Evolutionary conservation across 2,113 vertebrate genomes (phyloP).

Genomic region (Elephantulus edwardii): DNA sequence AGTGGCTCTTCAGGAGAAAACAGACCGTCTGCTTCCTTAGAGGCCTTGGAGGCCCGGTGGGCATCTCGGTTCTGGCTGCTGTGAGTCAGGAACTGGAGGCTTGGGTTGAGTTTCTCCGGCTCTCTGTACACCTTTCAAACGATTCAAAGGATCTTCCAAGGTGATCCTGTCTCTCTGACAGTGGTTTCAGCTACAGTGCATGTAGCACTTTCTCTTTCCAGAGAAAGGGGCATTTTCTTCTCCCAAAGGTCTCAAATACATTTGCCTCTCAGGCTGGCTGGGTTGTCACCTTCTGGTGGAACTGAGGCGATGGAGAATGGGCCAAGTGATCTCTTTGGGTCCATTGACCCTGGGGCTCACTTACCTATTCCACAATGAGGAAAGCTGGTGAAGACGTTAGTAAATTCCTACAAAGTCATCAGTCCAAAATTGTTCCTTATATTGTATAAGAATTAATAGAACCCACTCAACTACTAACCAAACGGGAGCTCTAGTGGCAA

Average conservation of each 20-base stretch:
- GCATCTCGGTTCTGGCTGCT: too few relatives aligned
- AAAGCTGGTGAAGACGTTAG: too few relatives aligned
- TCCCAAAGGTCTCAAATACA: background rate
- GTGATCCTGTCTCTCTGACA: background rate
- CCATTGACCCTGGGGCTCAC: background rate
- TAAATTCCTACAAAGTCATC: rapidly evolving
- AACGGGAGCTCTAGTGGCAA: too few relatives aligned
- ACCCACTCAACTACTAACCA: background rate
- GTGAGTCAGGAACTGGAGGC: too few relatives aligned
- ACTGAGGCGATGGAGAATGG: rapidly evolving
- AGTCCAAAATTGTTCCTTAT: too few relatives aligned
- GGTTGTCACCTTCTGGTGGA: background rate
- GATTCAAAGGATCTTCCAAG: background rate
- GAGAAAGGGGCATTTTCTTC: background rate
- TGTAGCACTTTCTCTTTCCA: too few relatives aligned
- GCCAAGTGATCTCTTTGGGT: background rate
- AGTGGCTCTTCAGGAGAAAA: too few relatives aligned
- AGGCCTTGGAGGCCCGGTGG: too few relatives aligned
- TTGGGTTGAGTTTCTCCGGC: too few relatives aligned
- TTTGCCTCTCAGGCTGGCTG: background rate
- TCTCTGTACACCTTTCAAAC: background rate
- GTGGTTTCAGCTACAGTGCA: rapidly evolving
- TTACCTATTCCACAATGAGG: background rate
- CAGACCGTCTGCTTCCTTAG: too few relatives aligned
- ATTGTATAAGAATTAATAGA: background rate